Base-by-base conservation (phyloP, 2,888 invertebrate genomes). In the Timandra comae region DNA sequence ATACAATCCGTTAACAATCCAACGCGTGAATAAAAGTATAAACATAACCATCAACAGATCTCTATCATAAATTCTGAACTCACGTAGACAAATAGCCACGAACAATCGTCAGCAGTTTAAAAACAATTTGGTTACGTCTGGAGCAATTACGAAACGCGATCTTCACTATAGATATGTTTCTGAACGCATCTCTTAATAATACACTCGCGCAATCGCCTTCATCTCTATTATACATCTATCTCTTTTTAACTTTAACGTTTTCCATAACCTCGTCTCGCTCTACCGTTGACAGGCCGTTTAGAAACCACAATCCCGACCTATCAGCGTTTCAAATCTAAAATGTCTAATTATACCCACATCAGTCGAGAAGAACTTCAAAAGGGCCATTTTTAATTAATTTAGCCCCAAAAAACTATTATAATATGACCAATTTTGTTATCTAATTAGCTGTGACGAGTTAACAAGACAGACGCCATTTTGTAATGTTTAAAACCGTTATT, bases 311-410 rank as follows among this genome's bases (percentile, higher is more conserved):
- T 44, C 54, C 60, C 59, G 62, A 49, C 60, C 56, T 84, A 82
- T 82, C 82, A 67, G 64, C 63, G 56, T 72, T 74, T 63, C 61
- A 68, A 73, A 85, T 84, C 84, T 76, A 74, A 71, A 68, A 74
- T 71, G 73, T 71, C 78, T 85, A 84, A 84, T 84, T 84, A 82
- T 81, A 84, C 84, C 84, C 82, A 80, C 81, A 85, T 85, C 84
- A 81, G 67, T 70, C 59, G 63, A 56, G 65, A 65, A 67, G 70
- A 76, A 74, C 71, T 69, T 75, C 72, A 74, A 73, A 77, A 71
- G 68, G 71, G 71, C 71, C 67, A 72, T 74, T 81, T 79, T 76
- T 84, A 84, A 84, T 84, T 85, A 82, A 85, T 84, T 85, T 81
- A 79, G 65, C 63, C 60, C 70, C 76, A 67, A 72, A 24, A 79